Percentiles rank a stretch among this genome's conserved stretches.
Conservation (phyloP, 2,113 vertebrate genomes). For the Sakesphorus luctuosus region DNA sequence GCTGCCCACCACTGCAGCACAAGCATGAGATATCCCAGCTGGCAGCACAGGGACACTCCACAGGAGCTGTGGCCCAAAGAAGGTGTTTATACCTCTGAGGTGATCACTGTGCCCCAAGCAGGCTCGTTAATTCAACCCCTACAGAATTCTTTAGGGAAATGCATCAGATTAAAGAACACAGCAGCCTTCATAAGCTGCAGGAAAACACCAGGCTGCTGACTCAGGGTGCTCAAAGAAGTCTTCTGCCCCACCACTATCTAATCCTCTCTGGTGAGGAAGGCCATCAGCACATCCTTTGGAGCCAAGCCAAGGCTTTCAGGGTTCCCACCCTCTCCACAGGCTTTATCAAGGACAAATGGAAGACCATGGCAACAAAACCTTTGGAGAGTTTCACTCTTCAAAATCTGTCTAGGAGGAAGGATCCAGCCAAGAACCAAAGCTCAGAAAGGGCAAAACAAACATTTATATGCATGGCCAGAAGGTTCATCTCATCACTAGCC, state of each 20-base stretch:
- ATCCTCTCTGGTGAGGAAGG: not conserved
- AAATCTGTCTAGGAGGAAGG: not conserved
- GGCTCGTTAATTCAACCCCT: not conserved
- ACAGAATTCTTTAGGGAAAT: not conserved
- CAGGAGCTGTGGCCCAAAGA: not conserved
- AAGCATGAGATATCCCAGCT: not conserved
- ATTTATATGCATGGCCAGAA: not conserved
- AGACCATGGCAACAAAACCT: not conserved
- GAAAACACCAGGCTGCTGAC: not conserved
- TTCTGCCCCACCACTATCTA: not conserved
- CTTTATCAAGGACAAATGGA: not conserved
- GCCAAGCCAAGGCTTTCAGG: not conserved
- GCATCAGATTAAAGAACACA: not conserved
- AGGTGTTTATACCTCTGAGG: not conserved
- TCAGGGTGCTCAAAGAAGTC: not conserved
- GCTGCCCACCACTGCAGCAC: not conserved
- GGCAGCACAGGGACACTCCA: not conserved
- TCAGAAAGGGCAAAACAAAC: not conserved
- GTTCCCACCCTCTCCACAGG: not conserved
- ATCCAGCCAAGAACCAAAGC: not conserved
- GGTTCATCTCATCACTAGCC: not conserved
- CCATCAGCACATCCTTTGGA: not conserved
- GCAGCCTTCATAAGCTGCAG: not conserved
- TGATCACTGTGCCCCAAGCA: not conserved
- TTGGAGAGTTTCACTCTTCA: not conserved